Evolutionary conservation across 2,113 vertebrate genomes (phyloP), one percentile per base, ranked within the genome.

Genomic region (Herpetotheres cachinnans): DNA sequence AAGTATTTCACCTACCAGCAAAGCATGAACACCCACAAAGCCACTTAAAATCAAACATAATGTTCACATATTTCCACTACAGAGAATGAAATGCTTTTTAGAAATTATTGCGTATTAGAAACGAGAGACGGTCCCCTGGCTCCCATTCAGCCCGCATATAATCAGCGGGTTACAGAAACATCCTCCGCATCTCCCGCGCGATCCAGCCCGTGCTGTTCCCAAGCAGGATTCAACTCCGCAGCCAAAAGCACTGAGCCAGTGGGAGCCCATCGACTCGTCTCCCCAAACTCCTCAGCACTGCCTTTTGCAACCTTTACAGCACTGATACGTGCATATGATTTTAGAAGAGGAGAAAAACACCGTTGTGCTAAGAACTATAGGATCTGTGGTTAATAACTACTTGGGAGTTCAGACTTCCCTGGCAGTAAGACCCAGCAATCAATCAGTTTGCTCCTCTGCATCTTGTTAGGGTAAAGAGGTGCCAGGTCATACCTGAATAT

Each of bases 261-360:
- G 5, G 26, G 24, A 44, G 1, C 3, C 66, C 30, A 1, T 40
- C 65, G 15, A 40, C 27, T 87, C 47, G 1, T 9, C 14, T 71
- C 56, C 61, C 47, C 66, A 50, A 8, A 71, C 52, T 79, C 56
- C 36, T 82, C 71, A 55, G 32, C 14, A 1, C 13, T 63, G 65
- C 74, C 47, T 38, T 27, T 38, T 11, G 24, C 52, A 44, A 11
- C 25, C 16, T 40, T 29, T 66, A 61, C 82, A 62, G 78, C 47
- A 4, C 6, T 9, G 25, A 10, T 29, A 24, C 0, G 0, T 3
- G 14, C 15, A 3, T 13, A 1, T 20, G 50, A 17, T 66, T 90
- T 81, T 38, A 66, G 62, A 69, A 55, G 58, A 73, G 72, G 47
- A 90, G 40, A 20, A 52, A 86, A 67, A 5, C 3, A 10, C 18